Conservation (phyloP, 1,140 invertebrate genomes). For the Metaphire vulgaris region DNA sequence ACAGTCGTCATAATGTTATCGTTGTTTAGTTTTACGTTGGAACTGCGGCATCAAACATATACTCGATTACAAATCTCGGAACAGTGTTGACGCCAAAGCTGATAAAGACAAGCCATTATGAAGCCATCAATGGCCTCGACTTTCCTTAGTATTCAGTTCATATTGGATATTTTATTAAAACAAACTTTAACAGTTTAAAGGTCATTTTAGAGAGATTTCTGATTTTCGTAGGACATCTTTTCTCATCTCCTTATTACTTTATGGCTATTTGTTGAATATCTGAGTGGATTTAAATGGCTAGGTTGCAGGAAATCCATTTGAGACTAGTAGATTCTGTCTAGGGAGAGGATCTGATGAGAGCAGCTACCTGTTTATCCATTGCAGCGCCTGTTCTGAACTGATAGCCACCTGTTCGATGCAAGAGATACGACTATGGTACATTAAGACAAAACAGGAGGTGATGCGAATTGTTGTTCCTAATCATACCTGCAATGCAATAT, state of each 20-base stretch:
- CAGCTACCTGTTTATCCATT: conserved; percentile 31
- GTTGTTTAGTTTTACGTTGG: conserved; percentile 58
- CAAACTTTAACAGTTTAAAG: neutral
- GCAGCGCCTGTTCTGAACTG: conserved; percentile 58
- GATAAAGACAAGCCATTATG: conserved; percentile 72
- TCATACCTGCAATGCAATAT: conserved; percentile 71
- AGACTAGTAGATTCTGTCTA: no score
- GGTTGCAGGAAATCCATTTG: no score
- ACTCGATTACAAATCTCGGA: conserved; percentile 61
- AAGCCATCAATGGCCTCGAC: conserved; percentile 68
- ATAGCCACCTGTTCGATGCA: conserved; percentile 77
- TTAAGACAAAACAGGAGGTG: conserved; percentile 67
- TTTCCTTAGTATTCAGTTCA: conserved; percentile 70
- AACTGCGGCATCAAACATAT: conserved; percentile 74
- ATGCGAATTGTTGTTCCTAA: conserved; percentile 75
- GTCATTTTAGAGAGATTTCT: neutral
- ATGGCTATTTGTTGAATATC: neutral
- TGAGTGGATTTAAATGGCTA: no score
- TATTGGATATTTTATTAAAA: neutral
- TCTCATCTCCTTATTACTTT: neutral
- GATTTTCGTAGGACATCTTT: neutral
- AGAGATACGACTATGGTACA: conserved; percentile 76
- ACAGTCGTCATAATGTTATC: no score
- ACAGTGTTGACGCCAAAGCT: conserved; percentile 62
- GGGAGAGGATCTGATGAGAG: no score